Percentiles rank a stretch among this genome's conserved stretches.
phyloP scores from a whole-genome alignment of 1,140 invertebrate genomes.

The Lepidostoma basale region DNA sequence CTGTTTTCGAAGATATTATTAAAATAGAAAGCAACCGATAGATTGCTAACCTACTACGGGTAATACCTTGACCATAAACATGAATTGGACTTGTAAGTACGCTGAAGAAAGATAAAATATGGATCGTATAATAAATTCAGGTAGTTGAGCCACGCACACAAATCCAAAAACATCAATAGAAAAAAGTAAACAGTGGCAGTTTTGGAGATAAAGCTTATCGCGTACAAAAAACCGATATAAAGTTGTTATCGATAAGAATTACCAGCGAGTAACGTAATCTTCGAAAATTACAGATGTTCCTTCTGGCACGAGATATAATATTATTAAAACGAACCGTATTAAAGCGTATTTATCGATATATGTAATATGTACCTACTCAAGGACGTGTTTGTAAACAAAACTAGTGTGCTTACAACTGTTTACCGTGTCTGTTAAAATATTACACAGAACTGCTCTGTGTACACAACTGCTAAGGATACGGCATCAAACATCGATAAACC shows the following conservation, averaged over 20 bases:
- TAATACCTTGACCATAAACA: not conserved
- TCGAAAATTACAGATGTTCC: slow-evolving; percentile 22
- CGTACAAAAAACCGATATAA: slow-evolving; percentile 2
- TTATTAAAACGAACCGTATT: slow-evolving; percentile 8
- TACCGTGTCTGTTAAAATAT: slow-evolving; percentile 46
- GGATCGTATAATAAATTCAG: slow-evolving; percentile 24
- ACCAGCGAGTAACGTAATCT: slow-evolving; percentile 6
- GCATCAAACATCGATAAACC: slow-evolving; percentile 43
- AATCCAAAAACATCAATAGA: slow-evolving; percentile 15
- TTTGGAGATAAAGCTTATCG: not conserved
- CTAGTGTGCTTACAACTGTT: slow-evolving; percentile 45
- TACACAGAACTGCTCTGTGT: slow-evolving; percentile 44
- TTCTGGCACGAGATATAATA: slow-evolving; percentile 6
- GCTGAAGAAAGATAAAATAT: slow-evolving; percentile 7
- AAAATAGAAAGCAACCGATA: not conserved
- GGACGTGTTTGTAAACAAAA: slow-evolving; percentile 47
- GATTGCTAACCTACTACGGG: not conserved
- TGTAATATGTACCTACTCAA: slow-evolving; percentile 34
- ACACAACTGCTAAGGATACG: slow-evolving; percentile 45
- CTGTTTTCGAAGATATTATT: too few relatives aligned
- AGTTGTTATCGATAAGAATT: not conserved
- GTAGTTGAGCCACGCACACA: slow-evolving; percentile 8
- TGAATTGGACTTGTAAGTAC: not conserved
- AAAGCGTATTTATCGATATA: slow-evolving; percentile 28
- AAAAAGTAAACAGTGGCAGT: slow-evolving; percentile 11